These are phyloP conservation scores for Tyria jacobaeae DNA, from an alignment of 2,888 invertebrate species.

Conservation along the genomic window DNA sequence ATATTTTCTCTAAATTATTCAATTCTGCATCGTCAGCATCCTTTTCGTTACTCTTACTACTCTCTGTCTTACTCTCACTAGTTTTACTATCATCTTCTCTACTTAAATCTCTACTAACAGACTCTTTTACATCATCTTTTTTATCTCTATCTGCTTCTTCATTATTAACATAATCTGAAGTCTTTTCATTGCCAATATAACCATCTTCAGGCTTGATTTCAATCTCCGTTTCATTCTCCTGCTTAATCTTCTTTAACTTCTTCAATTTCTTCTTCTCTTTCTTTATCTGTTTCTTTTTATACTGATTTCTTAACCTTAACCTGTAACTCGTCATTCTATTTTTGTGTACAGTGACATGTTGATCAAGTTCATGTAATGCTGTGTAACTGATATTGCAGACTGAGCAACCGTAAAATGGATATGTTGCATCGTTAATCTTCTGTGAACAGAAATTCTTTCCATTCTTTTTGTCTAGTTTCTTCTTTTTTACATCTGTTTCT, in stretches of 20 bases:
- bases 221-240: slow-evolving; percentile 53
- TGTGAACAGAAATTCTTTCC: slow-evolving; percentile 71
- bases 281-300: slow-evolving; percentile 67
- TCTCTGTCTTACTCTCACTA: slow-evolving; percentile 17
- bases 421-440: slow-evolving; percentile 71
- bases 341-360: slow-evolving; percentile 73
- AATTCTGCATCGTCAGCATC: slow-evolving; percentile 41
- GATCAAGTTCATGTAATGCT: slow-evolving; percentile 65
- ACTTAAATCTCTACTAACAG: not conserved
- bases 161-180: slow-evolving; percentile 52
- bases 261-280: slow-evolving; percentile 69
- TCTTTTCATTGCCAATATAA: slow-evolving; percentile 73
- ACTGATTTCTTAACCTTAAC: slow-evolving; percentile 69
- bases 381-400: slow-evolving; percentile 73
- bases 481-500: slow-evolving; percentile 47
- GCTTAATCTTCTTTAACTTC: slow-evolving; percentile 58
- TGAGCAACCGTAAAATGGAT: slow-evolving; percentile 76
- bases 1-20: slow-evolving; percentile 71
- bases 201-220: slow-evolving; percentile 81
- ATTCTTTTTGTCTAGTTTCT: slow-evolving; percentile 52
- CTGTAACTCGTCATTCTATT: slow-evolving; percentile 78
- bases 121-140: not conserved
- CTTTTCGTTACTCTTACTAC: slow-evolving; percentile 22
- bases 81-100: slow-evolving; percentile 1
- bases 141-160: slow-evolving; percentile 21